Evolutionary conservation across 2,888 invertebrate genomes (phyloP), one percentile per base, ranked within the genome.

Genomic region (Tinea pellionella): DNA sequence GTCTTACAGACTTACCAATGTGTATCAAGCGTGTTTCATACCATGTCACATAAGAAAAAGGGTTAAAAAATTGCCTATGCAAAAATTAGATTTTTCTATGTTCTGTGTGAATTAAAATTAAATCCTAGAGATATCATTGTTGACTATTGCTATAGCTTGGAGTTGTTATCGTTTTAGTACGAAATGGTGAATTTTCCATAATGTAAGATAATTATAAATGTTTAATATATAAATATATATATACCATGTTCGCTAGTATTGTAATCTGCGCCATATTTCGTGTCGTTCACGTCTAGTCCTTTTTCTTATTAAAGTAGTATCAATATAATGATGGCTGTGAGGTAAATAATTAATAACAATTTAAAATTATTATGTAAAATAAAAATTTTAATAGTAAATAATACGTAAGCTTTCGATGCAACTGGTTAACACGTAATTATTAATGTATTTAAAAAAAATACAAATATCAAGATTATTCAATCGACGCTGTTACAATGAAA

Each of bases 261-360:
- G 73, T 84, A 84, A 82, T 80, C 80, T 78, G 85, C 86, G 83
- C 85, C 84, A 78, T 78, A 68, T 51, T 59, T 61, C 77, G 82
- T 84, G 80, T 80, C 77, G 78, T 80, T 75, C 79, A 77, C 75
- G 78, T 77, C 68, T 83, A 83, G 82, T 83, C 79, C 84, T 81
- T 76, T 59, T 85, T 80, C 83, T 76, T 81, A 83, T 80, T 83
- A 85, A 81, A 66, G 86, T 87, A 86, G 86, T 81, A 82, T 85
- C 87, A 86, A 85, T 86, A 85, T 86, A 87, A 86, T 85, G 87
- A 87, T 87, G 87, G 87, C 87, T 87, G 87, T 87, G 87, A 87
- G 87, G 80, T 86, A 84, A 84, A 81, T 81, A 78, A 82, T 83
- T 77, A 68, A 77, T 84, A 86, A 84, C 81, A 81, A 83, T 87